Conservation (phyloP, 2,797 vertebrate genomes). For the Lagorchestes hirsutus region DNA sequence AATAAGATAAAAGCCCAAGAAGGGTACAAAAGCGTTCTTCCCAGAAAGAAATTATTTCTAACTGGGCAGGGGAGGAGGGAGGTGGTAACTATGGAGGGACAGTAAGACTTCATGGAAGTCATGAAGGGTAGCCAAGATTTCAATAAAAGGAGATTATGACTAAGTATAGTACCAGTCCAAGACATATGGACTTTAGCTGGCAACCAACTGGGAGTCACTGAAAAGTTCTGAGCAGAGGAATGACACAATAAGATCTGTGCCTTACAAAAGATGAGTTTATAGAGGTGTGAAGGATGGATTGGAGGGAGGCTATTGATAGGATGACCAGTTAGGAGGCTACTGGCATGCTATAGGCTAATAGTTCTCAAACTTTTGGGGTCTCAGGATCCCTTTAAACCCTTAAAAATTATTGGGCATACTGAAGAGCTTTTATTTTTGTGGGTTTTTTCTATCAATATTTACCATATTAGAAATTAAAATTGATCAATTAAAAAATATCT, state of each 20-base stretch:
- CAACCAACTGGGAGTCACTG: not conserved
- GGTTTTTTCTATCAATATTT: not conserved
- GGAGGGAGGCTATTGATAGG: not conserved
- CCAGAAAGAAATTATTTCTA: not conserved
- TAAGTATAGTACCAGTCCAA: not conserved
- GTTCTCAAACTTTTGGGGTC: not conserved
- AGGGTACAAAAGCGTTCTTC: not conserved
- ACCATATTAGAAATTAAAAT: not conserved
- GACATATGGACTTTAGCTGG: not conserved
- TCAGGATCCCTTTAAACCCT: not conserved
- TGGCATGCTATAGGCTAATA: not conserved
- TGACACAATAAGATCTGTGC: not conserved
- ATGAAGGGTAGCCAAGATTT: not conserved
- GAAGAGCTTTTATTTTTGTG: not conserved
- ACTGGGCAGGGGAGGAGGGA: not conserved
- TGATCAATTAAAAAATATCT: not conserved
- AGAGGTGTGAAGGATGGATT: not conserved
- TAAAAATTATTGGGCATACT: not conserved
- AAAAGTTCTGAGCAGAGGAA: not conserved
- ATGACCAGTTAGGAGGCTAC: not conserved
- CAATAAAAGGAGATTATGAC: not conserved
- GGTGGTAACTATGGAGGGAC: not conserved
- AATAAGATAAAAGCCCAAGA: not conserved
- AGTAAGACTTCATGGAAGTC: not conserved
- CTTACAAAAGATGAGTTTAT: not conserved